Base-by-base conservation (phyloP, 2,888 invertebrate genomes). In the Idaea biselata region DNA sequence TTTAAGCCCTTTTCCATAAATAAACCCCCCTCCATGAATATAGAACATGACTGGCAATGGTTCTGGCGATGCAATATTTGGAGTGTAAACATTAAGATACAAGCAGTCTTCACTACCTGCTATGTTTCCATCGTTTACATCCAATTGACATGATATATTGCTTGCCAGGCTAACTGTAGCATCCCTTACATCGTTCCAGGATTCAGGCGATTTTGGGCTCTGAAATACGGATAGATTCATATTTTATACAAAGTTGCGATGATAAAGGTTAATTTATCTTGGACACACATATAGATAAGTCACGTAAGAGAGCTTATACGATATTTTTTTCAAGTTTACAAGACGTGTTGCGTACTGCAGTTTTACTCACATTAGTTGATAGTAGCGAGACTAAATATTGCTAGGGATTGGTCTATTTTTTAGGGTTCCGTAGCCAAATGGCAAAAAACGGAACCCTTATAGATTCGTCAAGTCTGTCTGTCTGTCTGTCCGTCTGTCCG, bases 141-240 rank as follows among this genome's bases (percentile, higher is more conserved):
- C 75, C 6, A 74, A 60, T 71, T 87, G 86, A 31, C 69, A 65
- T 14, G 78, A 71, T 53, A 79, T 64, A 44, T 81, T 75, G 8
- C 71, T 68, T 64, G 69, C 58, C 81, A 77, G 66, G 72, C 87
- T 87, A 60, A 81, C 78, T 4, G 90, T 90, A 7, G 93, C 93
- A 77, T 93, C 91, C 79, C 89, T 87, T 58, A 87, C 85, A 0
- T 86, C 88, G 16, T 81, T 66, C 91, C 91, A 92, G 60, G 83
- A 71, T n/a, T 86, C 83, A 17, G 86, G 79, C 18, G 86, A 72
- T 66, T 86, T 78, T 2, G 91, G 92, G 70, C 73, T 80, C 87
- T 88, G 67, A 8, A 80, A 83, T 54, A 60, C 1, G 54, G 8
- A 44, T 44, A 5, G 8, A 44, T 44, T 14, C 44, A 44, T 44